Evolutionary conservation across 1,140 invertebrate genomes (phyloP).

Genomic region (Riptortus pedestris): DNA sequence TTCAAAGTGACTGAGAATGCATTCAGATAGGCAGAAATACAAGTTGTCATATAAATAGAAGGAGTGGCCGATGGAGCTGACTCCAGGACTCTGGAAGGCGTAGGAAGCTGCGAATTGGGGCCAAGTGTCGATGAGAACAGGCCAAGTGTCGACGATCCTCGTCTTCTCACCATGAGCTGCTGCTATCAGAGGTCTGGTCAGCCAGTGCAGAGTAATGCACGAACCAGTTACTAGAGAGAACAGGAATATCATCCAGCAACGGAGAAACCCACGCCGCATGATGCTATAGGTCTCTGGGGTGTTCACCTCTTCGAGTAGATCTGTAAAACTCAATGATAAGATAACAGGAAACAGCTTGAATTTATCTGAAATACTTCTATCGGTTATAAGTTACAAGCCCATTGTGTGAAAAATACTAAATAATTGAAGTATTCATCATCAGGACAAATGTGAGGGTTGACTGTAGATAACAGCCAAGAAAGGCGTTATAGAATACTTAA

Average conservation of each 20-base stretch:
- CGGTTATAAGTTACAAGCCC: no score
- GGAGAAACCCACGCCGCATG: background rate
- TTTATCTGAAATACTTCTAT: no score
- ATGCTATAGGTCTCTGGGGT: no score
- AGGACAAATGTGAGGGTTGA: no score
- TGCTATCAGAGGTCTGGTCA: background rate
- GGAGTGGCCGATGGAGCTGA: background rate
- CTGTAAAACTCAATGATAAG: no score
- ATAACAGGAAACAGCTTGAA: no score
- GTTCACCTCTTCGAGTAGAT: no score
- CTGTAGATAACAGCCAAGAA: no score
- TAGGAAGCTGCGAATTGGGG: background rate
- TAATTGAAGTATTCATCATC: no score
- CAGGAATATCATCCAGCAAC: background rate
- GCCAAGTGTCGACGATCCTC: background rate
- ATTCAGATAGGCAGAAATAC: background rate
- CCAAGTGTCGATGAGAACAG: background rate
- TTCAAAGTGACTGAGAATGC: background rate
- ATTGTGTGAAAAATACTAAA: no score
- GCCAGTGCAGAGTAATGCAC: background rate
- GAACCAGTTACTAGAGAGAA: background rate
- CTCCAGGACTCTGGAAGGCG: background rate
- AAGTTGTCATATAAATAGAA: conserved; percentile 6
- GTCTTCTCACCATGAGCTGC: background rate
- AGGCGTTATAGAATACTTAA: no score